phyloP scores from a whole-genome alignment of 35 echinoderm and acorn worm genomes.

The Antedon bifida region DNA sequence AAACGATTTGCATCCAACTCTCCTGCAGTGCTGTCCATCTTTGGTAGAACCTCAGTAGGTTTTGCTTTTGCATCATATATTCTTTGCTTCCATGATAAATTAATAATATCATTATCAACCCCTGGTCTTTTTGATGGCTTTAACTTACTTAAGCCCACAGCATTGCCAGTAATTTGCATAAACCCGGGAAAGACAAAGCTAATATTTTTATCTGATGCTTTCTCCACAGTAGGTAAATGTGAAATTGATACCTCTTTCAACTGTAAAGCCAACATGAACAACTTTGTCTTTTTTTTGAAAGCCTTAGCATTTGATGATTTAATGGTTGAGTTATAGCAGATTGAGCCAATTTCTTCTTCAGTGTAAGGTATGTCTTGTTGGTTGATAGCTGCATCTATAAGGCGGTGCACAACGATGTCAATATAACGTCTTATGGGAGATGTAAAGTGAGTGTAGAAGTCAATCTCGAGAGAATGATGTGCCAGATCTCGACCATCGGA shows the following conservation, averaged over 20 bases:
- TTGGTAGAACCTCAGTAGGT: slow-evolving; percentile 11
- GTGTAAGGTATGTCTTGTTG: slow-evolving; percentile 32
- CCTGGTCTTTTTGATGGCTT: slow-evolving; percentile 41
- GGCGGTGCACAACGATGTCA: slow-evolving; percentile 73
- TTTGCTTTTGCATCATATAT: slow-evolving; percentile 36
- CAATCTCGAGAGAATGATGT: slow-evolving; percentile 52
- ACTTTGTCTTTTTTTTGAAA: slow-evolving; percentile 25
- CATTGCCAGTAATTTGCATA: neutral
- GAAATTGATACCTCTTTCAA: slow-evolving; percentile 36
- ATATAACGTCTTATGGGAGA: slow-evolving; percentile 81
- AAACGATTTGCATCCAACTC: slow-evolving; percentile 21
- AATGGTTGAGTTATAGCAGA: slow-evolving; percentile 60
- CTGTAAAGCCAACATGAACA: slow-evolving; percentile 37
- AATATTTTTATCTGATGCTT: slow-evolving; percentile 17
- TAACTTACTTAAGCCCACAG: slow-evolving; percentile 6
- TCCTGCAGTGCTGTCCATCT: neutral
- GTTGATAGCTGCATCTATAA: slow-evolving; percentile 43
- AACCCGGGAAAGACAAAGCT: slow-evolving; percentile 33
- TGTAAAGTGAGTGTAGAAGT: slow-evolving; percentile 75
- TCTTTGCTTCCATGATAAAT: slow-evolving; percentile 43
- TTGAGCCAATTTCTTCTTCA: slow-evolving; percentile 32
- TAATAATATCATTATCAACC: slow-evolving; percentile 13
- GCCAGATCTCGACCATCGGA: neutral
- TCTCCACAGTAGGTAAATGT: slow-evolving; percentile 21
- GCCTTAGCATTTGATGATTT: slow-evolving; percentile 44